Evolutionary conservation across 2,797 vertebrate species (phyloP), one percentile per base, ranked within the genome.

Genomic region (Megaceryle alcyon): DNA sequence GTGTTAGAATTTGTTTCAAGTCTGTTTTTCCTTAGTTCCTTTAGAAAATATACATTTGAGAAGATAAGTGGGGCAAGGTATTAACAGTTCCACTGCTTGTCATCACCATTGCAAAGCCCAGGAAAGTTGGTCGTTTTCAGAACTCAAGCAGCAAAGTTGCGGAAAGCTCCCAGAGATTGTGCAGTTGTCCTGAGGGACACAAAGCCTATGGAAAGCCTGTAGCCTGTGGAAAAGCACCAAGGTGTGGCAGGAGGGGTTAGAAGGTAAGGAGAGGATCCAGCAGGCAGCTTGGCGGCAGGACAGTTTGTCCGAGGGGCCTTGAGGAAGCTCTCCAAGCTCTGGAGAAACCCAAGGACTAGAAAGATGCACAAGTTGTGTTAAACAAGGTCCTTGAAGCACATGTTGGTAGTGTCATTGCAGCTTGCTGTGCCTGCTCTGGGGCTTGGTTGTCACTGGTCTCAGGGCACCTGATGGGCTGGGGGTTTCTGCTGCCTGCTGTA

Each of bases 1-100:
- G 78, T 90, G 63, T 33, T 86, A 77, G 61, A 92, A 78, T 79
- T 80, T 66, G 4, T 92, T 93, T 93, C 84, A 86, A 69, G 56
- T 54, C 92, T 94, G 48, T 80, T 86, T 90, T 51, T 21, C 41
- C 48, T 70, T 59, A 17, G 37, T 39, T 71, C 37, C 31, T 25
- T 12, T 65, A 77, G 11, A 23, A 96, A 37, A 71, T 46, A 71
- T 0, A 5, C 54, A 51, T 78, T 95, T 61, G 56, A 83, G 73
- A 94, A 83, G 69, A 39, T 68, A 72, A 39, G 33, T 64, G 59
- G n/a, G 44, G 61, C 33, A 59, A 69, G 53, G 35, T 66, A 65
- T 82, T 86, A 88, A 82, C 54, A 86, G 31, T 80, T 90, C 43
- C 21, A 31, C 54, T 48, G 57, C 79, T 63, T 73, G 69, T 61